phyloP scores from a whole-genome alignment of 2,888 invertebrate genomes.

The Ectemnius lituratus region DNA sequence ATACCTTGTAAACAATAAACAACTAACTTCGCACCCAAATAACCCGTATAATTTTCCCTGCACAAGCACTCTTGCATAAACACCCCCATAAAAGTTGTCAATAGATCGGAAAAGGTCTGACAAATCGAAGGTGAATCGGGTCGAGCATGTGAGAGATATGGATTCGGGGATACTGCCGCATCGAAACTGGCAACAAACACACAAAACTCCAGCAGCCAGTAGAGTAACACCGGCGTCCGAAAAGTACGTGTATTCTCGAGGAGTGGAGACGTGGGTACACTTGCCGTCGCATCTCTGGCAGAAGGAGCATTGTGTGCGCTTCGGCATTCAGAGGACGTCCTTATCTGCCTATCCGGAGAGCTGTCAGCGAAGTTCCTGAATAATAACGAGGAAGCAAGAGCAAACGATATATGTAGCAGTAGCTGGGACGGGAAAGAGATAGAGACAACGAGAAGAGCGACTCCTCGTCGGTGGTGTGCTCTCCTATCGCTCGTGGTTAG shows the following conservation, averaged over 20 bases:
- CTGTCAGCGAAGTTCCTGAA: constrained; percentile 78
- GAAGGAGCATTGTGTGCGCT: constrained; percentile 73
- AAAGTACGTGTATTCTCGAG: constrained; percentile 50
- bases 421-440: constrained; percentile 38
- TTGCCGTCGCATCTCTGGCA: constrained; percentile 36
- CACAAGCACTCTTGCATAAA: no score
- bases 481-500: constrained; percentile 73
- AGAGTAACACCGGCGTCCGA: constrained; percentile 29
- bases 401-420: constrained; percentile 46
- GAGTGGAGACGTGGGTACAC: constrained; percentile 54
- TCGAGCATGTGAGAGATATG: constrained; percentile 22
- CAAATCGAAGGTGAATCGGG: constrained; percentile 26
- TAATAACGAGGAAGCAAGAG: constrained; percentile 71
- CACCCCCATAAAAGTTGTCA: no score
- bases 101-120: constrained; percentile 4
- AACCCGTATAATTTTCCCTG: no score
- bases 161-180: constrained; percentile 15
- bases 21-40: no score
- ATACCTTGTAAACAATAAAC: no score
- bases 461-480: constrained; percentile 57
- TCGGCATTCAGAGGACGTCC: constrained; percentile 77
- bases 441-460: neutral
- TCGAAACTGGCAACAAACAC: constrained; percentile 10
- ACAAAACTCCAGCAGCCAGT: constrained; percentile 38
- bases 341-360: constrained; percentile 77